A percentile compares a stretch with the other conserved stretches of the same genome.
Conservation (phyloP, 1,140 invertebrate species). For the Drosophila nannoptera region DNA sequence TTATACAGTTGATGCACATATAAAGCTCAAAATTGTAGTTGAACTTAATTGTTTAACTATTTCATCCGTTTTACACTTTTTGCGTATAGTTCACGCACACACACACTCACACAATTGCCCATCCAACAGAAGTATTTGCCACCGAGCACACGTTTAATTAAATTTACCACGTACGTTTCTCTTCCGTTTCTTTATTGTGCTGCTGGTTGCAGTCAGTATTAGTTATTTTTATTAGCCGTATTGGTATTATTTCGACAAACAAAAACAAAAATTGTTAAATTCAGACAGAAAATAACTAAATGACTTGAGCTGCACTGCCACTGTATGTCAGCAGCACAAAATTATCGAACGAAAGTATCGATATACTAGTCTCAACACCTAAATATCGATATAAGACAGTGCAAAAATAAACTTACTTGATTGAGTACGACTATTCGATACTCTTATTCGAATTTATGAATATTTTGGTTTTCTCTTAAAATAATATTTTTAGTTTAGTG, state of each 20-base stretch:
- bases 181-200: slow-evolving; percentile 37
- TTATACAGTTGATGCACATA: slow-evolving; percentile 17
- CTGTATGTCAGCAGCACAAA: slow-evolving; percentile 40
- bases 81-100: slow-evolving; percentile 57
- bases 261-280: slow-evolving; percentile 49
- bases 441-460: neutral
- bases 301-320: slow-evolving; percentile 47
- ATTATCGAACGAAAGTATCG: slow-evolving; percentile 32
- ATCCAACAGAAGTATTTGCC: slow-evolving; percentile 33
- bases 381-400: slow-evolving; percentile 8
- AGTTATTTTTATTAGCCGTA: slow-evolving; percentile 29
- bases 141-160: slow-evolving; percentile 49
- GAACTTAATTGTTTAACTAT: slow-evolving; percentile 58
- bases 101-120: slow-evolving; percentile 40
- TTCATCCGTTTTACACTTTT: slow-evolving; percentile 65
- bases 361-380: slow-evolving; percentile 2
- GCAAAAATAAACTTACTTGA: neutral
- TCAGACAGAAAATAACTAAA: slow-evolving; percentile 47
- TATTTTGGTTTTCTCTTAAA: slow-evolving; percentile 1
- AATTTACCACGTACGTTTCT: slow-evolving; percentile 64
- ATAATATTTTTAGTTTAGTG: neutral
- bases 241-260: slow-evolving; percentile 36
- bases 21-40: slow-evolving; percentile 27
- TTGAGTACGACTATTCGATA: slow-evolving; percentile 8
- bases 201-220: slow-evolving; percentile 36